Base-by-base conservation (phyloP, 2,113 vertebrate genomes). In the Oostethus manadensis region DNA sequence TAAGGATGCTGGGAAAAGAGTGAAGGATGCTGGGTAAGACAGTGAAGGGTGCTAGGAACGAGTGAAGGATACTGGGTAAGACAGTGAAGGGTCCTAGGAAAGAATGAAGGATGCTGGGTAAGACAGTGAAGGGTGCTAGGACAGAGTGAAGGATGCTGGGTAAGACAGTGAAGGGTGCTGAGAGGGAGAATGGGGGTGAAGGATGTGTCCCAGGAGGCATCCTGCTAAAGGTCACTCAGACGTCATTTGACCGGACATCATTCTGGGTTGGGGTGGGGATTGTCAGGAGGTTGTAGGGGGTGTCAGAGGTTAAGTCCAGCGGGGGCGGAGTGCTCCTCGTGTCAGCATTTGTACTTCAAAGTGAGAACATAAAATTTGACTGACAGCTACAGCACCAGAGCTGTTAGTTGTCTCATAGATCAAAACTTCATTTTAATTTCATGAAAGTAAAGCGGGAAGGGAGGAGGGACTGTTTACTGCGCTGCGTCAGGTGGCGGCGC, bases 181-280 rank as follows among this genome's bases (percentile, higher is more conserved):
- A 33, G 4, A 7, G 29, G 8, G 29, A 8, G 29, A 33, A 7
- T 3, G 5, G 61, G 57, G 51, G 56, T 68, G 77, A 86, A 54
- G 18, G 84, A 81, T 81, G 79, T 71, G 72, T 84, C 84, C 82
- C 82, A 8, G 0, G 73, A 18, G 75, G 69, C 26, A 21, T 60
- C 58, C 57, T 60, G 76, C n/a, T 73, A 86, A 86, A 82, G 84
- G 84, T 83, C 82, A 82, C 69, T 60, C 68, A 70, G 72, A 64
- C 68, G 51, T 56, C 66, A 45, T 74, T 66, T 74, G 84, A 74
- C 66, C 22, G 70, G 69, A 78, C 78, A 85, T 81, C 81, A 70
- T 72, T 82, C 83, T 77, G 68, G 68, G 9, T 23, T 38, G 23
- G n/a, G 22, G 16, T 6, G 7, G 26, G 4, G 54, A n/a, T n/a